A percentile compares a stretch with the other conserved stretches of the same genome.
Evolutionary conservation across 2,113 vertebrate species (phyloP).

Genomic region (Podarcis raffonei): DNA sequence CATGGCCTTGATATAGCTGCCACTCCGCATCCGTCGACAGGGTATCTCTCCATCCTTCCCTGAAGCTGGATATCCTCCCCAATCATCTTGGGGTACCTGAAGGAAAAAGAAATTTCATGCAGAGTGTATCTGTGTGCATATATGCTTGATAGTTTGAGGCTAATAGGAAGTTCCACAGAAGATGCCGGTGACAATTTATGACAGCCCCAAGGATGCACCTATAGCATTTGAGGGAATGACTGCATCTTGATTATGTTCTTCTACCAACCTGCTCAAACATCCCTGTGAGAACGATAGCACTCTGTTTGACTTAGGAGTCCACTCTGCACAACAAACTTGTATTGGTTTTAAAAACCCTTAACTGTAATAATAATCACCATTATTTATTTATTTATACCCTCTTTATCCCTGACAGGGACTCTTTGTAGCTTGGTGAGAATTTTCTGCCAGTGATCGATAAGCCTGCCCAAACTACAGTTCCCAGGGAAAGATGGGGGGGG

Average conservation of each 20-base stretch:
- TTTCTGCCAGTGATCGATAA: neutral
- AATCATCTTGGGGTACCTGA: conserved; percentile 96
- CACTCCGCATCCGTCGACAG: conserved; percentile 95
- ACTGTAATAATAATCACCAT: no score
- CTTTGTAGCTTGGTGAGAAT: neutral
- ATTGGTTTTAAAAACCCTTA: neutral
- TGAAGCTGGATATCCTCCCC: conserved; percentile 85
- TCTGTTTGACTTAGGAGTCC: neutral
- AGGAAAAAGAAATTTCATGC: conserved; percentile 37
- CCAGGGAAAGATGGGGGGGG: neutral
- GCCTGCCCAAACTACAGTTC: neutral
- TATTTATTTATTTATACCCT: neutral
- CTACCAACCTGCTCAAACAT: neutral
- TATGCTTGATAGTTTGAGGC: neutral
- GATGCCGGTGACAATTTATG: no score
- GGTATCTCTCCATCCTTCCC: conserved; percentile 93
- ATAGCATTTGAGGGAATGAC: neutral
- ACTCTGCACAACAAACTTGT: no score
- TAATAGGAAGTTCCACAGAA: neutral
- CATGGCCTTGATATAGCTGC: conserved; percentile 99
- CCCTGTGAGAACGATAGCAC: neutral
- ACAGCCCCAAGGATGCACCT: neutral
- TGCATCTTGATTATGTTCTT: neutral
- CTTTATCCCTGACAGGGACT: neutral
- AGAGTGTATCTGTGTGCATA: neutral